Evolutionary conservation across 2,888 invertebrate species (phyloP).

Genomic region (Augiades crinisus): DNA sequence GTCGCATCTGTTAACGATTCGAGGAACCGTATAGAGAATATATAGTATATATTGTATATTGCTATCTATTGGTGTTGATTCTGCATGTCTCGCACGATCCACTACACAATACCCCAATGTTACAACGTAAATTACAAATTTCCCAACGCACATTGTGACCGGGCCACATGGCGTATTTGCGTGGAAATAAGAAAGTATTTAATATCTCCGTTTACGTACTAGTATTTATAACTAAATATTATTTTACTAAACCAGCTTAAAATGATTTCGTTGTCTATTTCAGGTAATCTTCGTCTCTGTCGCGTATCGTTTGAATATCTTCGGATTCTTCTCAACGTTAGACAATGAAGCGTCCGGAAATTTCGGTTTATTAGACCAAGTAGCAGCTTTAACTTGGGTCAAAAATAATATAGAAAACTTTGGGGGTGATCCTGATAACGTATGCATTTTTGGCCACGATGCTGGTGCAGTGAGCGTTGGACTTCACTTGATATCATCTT

Average conservation of each 20-base stretch:
- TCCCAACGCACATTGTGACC: no score
- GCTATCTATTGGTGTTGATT: no score
- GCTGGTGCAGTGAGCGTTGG: constrained; percentile 90
- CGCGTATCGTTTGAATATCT: constrained; percentile 89
- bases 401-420: constrained; percentile 88
- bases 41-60: no score
- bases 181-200: no score
- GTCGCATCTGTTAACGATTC: no score
- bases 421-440: constrained; percentile 87
- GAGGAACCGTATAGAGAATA: no score
- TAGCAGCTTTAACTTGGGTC: constrained; percentile 90
- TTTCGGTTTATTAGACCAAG: constrained; percentile 90
- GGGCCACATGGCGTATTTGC: no score
- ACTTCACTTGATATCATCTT: constrained; percentile 86
- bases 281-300: constrained; percentile 90
- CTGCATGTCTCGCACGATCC: no score
- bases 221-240: background rate
- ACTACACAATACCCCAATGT: no score
- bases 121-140: no score
- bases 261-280: constrained; percentile 32
- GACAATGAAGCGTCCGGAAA: constrained; percentile 91
- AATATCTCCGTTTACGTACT: no score
- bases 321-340: constrained; percentile 91
- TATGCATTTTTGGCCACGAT: constrained; percentile 90
- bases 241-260: background rate